Evolutionary conservation across 2,113 vertebrate genomes (phyloP).

Genomic region (Penelope pileata): DNA sequence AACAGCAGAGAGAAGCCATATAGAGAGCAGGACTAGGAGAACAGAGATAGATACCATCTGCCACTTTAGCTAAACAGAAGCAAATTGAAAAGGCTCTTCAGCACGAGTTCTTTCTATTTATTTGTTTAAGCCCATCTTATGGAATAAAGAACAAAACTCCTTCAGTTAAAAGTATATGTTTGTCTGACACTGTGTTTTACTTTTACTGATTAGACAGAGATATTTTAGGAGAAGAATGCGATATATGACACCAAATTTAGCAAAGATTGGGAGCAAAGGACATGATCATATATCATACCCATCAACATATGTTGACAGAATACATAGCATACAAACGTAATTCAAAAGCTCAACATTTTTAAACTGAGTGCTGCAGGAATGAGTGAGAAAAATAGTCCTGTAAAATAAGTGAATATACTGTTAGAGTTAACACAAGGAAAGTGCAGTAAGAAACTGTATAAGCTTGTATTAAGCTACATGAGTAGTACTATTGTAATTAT

Average conservation of each 20-base stretch:
- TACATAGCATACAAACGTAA: background rate
- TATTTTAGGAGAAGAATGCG: background rate
- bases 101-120: slow-evolving; percentile 40
- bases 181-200: background rate
- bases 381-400: background rate
- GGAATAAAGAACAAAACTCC: background rate
- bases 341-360: background rate
- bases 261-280: background rate
- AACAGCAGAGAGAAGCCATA: slow-evolving; percentile 56
- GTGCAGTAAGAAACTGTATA: background rate
- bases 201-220: background rate
- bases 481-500: background rate
- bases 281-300: background rate
- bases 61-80: slow-evolving; percentile 48
- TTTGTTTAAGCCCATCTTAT: slow-evolving; percentile 26
- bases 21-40: slow-evolving; percentile 50
- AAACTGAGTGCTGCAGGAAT: background rate
- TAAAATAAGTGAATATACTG: background rate
- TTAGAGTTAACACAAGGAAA: background rate
- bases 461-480: background rate
- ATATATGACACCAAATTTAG: background rate
- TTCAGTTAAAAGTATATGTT: background rate
- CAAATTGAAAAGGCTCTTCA: slow-evolving; percentile 49
- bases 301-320: background rate
- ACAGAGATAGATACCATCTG: slow-evolving; percentile 67